A percentile compares a stretch with the other conserved stretches of the same genome.
These are phyloP conservation scores for Pomacea maculata DNA, from an alignment of 1,140 invertebrate genomes.

Conservation along the genomic window DNA sequence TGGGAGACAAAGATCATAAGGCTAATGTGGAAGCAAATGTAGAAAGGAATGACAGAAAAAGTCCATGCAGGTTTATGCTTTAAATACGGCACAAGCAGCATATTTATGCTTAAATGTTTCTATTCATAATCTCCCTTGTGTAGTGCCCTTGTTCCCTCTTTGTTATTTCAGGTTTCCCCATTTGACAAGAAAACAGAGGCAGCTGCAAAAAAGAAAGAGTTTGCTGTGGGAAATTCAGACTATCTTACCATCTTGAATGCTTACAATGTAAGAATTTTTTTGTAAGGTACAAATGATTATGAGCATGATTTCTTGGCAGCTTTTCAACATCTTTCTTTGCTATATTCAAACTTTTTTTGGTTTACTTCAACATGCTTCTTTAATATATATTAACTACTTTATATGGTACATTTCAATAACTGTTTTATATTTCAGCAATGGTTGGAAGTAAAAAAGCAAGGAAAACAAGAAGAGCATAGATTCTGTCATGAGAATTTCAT, in stretches of 20 bases:
- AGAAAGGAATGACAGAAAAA: background rate
- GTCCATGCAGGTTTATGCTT: background rate
- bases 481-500: conserved; percentile 61
- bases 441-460: conserved; percentile 42
- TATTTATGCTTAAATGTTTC: background rate
- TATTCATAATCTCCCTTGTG: background rate
- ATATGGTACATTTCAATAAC: background rate
- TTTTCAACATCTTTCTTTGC: background rate
- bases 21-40: background rate
- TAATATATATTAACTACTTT: no score
- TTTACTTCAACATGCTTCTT: no score
- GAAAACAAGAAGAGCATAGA: conserved; percentile 41
- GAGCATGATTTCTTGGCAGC: background rate
- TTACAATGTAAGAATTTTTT: conserved; percentile 50
- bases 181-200: conserved; percentile 75
- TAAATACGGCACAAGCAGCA: no score
- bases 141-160: background rate
- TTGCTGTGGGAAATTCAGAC: conserved; percentile 70
- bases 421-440: conserved; percentile 43
- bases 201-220: conserved; percentile 77
- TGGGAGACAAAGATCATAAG: no score
- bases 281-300: background rate
- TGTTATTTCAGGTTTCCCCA: conserved; percentile 49
- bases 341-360: no score
- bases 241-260: conserved; percentile 61